Base-by-base conservation (phyloP, 2,797 vertebrate genomes). In the Silurus lanzhouensis region DNA sequence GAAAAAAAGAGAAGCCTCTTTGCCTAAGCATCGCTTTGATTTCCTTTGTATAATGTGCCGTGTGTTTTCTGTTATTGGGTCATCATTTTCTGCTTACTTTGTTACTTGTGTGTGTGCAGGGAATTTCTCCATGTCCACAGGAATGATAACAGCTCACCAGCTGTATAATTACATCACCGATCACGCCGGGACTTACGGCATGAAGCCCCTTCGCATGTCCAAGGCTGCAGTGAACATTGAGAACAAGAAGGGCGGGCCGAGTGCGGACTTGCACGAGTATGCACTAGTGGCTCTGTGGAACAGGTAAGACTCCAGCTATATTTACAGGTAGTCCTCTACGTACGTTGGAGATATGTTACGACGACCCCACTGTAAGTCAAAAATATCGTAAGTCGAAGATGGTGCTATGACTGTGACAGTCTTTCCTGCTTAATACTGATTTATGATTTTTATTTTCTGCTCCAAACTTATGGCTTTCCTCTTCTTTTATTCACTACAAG, bases 141-240 rank as follows among this genome's bases (percentile, higher is more conserved):
- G 97, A 71, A 97, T 97, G 94, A 99, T 98, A 75, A 97, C 98
- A 0, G 98, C 97, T 2, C 97, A 99, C 90, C 98, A 99, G 94
- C 94, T 99, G 5, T 99, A 99, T 92, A 99, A 99, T 91, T 99
- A 99, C 87, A 97, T 99, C 0, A 98, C 97, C 0, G 98, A 99
- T 93, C 98, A 99, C 0, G 97, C 98, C 88, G 96, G 95, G 89
- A 97, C 96, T 68, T 99, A 99, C 57, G 95, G 96, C 90, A 98
- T 99, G 97, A 99, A 99, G 92, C 98, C 98, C 0, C 81, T 99
- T 1, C 96, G 98, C 60, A 99, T 99, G 97, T 97, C 96, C 85
- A 96, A 97, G 68, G 91, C 94, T 0, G 90, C 95, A 12, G 91
- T 67, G 0, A 66, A 91, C 83, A 84, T 55, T 0, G 96, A 97